Conservation (phyloP, 2,888 invertebrate species). For the Byasa hedistus region DNA sequence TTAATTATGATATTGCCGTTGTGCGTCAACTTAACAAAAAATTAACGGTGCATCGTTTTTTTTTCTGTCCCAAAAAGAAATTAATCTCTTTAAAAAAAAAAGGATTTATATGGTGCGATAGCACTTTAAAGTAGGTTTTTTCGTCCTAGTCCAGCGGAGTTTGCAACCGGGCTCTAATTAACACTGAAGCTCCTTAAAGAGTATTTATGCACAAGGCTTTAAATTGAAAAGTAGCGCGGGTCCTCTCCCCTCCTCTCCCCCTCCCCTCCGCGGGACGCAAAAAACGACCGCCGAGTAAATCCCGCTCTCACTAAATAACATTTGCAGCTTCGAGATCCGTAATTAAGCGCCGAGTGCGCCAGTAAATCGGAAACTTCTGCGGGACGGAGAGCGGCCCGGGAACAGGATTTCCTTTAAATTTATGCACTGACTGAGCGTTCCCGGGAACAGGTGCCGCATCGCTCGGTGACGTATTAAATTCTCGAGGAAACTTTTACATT, state of each 20-base stretch:
- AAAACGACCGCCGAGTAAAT: slow-evolving; percentile 16
- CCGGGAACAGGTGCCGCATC: slow-evolving; percentile 29
- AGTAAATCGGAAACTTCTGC: slow-evolving; percentile 37
- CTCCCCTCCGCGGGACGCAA: slow-evolving; percentile 4
- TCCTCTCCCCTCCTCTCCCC: too few relatives aligned
- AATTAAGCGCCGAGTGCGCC: slow-evolving; percentile 32
- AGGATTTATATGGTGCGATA: too few relatives aligned
- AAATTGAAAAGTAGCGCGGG: slow-evolving; percentile 16
- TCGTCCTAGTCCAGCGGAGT: not conserved
- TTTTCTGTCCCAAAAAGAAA: too few relatives aligned
- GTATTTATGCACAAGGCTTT: slow-evolving; percentile 13
- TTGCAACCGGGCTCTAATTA: slow-evolving; percentile 9
- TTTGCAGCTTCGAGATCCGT: slow-evolving; percentile 14
- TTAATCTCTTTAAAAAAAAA: too few relatives aligned
- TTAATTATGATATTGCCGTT: too few relatives aligned
- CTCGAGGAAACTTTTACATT: slow-evolving; percentile 23
- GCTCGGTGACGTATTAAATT: slow-evolving; percentile 29
- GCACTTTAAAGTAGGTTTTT: too few relatives aligned
- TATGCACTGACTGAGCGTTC: slow-evolving; percentile 35
- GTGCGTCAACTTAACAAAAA: too few relatives aligned
- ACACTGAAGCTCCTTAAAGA: slow-evolving; percentile 15
- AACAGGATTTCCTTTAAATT: slow-evolving; percentile 34
- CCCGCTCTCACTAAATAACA: slow-evolving; percentile 20
- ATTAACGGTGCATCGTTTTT: too few relatives aligned
- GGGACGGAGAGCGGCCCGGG: slow-evolving; percentile 31